phyloP scores from a whole-genome alignment of 1,140 invertebrate species.

The Mycetomoellerius zeteki region DNA sequence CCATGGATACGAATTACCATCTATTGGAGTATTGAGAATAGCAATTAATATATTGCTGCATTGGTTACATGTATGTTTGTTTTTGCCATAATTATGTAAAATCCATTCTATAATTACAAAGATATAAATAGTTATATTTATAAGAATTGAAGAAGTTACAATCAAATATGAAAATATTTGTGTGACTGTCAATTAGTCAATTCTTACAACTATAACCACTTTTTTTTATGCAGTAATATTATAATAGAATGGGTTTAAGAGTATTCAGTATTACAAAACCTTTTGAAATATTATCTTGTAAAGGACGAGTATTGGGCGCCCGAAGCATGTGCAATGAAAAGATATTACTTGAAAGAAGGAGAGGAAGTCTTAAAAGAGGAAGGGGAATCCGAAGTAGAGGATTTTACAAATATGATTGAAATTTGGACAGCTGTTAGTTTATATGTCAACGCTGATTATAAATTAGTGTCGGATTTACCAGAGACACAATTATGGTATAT shows the following conservation, averaged over 20 bases:
- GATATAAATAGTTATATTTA: too few relatives aligned
- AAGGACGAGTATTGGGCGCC: constrained; percentile 83
- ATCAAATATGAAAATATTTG: too few relatives aligned
- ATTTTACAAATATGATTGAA: constrained; percentile 80
- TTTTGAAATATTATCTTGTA: constrained; percentile 26
- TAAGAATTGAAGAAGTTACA: too few relatives aligned
- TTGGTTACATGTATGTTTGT: constrained; percentile 88
- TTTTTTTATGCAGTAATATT: too few relatives aligned
- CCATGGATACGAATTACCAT: constrained; percentile 88
- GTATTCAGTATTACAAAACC: background rate
- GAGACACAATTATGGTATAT: constrained; percentile 79
- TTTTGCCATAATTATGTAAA: background rate
- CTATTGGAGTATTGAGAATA: constrained; percentile 87
- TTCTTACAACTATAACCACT: too few relatives aligned
- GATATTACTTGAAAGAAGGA: constrained; percentile 78
- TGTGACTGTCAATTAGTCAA: too few relatives aligned
- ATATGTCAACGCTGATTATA: constrained; percentile 79
- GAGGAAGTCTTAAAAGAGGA: constrained; percentile 72
- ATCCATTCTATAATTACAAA: too few relatives aligned
- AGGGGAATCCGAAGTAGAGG: constrained; percentile 69
- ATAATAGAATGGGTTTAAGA: too few relatives aligned
- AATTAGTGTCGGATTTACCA: constrained; percentile 76
- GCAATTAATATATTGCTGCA: constrained; percentile 87
- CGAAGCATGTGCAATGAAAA: constrained; percentile 68
- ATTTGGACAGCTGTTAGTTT: constrained; percentile 82